Conservation (phyloP, 35 echinoderm and acorn worm genomes). For the Hemicentrotus pulcherrimus region DNA sequence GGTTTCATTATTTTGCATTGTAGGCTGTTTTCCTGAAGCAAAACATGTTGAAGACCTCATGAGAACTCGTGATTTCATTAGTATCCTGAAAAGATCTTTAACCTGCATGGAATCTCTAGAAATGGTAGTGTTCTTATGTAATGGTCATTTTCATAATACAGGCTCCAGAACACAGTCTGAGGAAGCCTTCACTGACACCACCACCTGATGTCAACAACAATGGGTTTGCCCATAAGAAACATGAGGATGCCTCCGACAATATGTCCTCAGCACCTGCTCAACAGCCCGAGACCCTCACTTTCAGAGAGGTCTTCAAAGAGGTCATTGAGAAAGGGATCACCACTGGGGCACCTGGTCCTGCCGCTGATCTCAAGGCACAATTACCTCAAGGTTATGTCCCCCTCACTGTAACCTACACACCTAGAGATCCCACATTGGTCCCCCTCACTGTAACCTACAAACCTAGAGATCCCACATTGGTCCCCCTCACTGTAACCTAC, state of each 20-base stretch:
- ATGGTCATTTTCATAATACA: not conserved
- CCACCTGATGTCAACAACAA: not conserved
- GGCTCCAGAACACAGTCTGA: not conserved
- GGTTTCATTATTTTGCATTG: no score
- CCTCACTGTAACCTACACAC: no score
- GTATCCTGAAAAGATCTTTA: no score
- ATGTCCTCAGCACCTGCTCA: not conserved
- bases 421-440: no score
- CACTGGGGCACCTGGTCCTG: not conserved
- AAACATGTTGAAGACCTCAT: no score
- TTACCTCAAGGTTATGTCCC: not conserved
- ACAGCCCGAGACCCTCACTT: not conserved
- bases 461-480: no score
- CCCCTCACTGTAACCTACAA: no score
- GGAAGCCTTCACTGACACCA: not conserved
- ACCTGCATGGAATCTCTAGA: not conserved
- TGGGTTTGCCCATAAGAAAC: not conserved
- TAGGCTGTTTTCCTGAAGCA: no score
- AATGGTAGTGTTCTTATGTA: not conserved
- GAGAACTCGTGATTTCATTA: no score
- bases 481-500: no score
- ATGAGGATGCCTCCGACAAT: not conserved
- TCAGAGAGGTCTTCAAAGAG: slow-evolving; percentile 2
- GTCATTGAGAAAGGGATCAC: slow-evolving; percentile 34
- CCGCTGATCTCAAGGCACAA: not conserved